Percentiles rank a stretch among this genome's conserved stretches.
Conservation (phyloP, 2,888 invertebrate genomes). For the Cremastinae sp. region DNA sequence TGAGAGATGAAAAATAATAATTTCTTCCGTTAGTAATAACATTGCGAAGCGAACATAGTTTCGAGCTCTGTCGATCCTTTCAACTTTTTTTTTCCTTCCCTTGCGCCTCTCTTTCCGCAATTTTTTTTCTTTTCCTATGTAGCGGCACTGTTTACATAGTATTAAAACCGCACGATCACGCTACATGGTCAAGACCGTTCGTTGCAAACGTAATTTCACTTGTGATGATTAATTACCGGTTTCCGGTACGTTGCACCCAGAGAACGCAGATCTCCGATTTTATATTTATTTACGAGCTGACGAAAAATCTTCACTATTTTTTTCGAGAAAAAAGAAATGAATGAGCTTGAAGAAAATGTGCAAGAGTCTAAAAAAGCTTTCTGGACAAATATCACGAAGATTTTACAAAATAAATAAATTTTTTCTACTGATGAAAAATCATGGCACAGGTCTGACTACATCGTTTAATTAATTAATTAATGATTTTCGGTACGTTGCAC, state of each 20-base stretch:
- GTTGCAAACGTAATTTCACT: constrained; percentile 54
- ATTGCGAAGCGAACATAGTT: constrained; percentile 23
- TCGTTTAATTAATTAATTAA: constrained; percentile 60
- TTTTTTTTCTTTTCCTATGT: constrained; percentile 5
- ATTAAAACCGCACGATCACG: constrained; percentile 21
- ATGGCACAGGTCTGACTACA: too few relatives aligned
- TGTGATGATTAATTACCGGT: constrained; percentile 57
- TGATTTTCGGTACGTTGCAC: constrained; percentile 53
- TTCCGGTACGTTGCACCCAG: constrained; percentile 53
- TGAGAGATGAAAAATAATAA: constrained; percentile 36
- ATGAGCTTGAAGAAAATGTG: not conserved
- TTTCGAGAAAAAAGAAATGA: constrained; percentile 14
- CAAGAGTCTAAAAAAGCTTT: not conserved
- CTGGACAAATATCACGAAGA: too few relatives aligned
- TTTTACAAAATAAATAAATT: too few relatives aligned
- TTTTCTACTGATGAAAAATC: too few relatives aligned
- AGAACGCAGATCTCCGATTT: constrained; percentile 28
- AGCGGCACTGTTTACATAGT: not conserved
- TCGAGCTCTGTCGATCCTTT: constrained; percentile 23
- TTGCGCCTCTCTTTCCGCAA: constrained; percentile 5
- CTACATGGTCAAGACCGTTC: constrained; percentile 13
- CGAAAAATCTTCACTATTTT: constrained; percentile 19
- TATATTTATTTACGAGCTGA: constrained; percentile 13
- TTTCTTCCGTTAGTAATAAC: constrained; percentile 50
- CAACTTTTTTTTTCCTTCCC: constrained; percentile 9